phyloP scores from a whole-genome alignment of 2,797 vertebrate genomes.

The Notolepis coatsorum region DNA sequence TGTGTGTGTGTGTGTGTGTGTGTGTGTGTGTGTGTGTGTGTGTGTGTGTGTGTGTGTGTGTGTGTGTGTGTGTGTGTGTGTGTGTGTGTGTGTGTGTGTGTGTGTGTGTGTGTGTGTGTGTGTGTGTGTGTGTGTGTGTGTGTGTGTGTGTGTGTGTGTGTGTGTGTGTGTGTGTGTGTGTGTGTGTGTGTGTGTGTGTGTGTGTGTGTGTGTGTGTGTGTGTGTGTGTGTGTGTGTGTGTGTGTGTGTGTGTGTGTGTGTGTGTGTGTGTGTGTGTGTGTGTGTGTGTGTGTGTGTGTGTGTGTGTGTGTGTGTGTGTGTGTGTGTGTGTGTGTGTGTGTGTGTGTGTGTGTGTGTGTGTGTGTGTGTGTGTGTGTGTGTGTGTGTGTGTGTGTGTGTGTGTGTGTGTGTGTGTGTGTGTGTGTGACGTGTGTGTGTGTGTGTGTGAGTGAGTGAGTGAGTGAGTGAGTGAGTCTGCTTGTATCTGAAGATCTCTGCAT shows the following conservation, averaged over 20 bases:
- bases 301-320: not conserved
- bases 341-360: constrained; percentile 10
- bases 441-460: too few species aligned
- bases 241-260: constrained; percentile 4
- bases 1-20: constrained; percentile 11
- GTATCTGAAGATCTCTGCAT: not conserved
- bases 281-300: constrained; percentile 15
- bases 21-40: not conserved
- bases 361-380: not conserved
- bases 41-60: constrained; percentile 6
- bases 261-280: constrained; percentile 2
- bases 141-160: not conserved
- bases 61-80: constrained; percentile 7
- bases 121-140: constrained; percentile 19
- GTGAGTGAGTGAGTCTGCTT: constrained; percentile 1
- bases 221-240: not conserved
- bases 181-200: constrained; percentile 9
- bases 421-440: too few species aligned
- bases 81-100: constrained; percentile 1
- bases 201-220: constrained; percentile 4
- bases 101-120: constrained; percentile 6
- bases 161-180: not conserved
- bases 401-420: constrained; percentile 7
- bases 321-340: not conserved
- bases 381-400: constrained; percentile 1